phyloP scores from a whole-genome alignment of 2,113 vertebrate species.

The Carassius auratus region DNA sequence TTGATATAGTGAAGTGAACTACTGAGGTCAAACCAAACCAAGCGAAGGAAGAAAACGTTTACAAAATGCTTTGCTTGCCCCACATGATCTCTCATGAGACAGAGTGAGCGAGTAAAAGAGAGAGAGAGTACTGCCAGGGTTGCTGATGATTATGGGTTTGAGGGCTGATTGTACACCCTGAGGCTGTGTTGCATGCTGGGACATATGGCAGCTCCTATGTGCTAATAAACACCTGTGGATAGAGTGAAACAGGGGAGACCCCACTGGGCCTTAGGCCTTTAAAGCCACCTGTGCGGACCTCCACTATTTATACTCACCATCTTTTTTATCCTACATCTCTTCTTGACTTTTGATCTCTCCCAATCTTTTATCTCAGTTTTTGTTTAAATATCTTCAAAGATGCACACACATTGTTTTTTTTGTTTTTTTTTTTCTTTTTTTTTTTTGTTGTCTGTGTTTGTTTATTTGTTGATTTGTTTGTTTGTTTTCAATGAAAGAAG shows the following conservation, averaged over 20 bases:
- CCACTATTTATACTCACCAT: constrained; percentile 64
- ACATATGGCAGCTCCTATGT: constrained; percentile 82
- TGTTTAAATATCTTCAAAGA: background rate
- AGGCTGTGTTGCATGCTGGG: constrained; percentile 69
- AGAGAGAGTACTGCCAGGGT: constrained; percentile 62
- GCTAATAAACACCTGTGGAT: constrained; percentile 83
- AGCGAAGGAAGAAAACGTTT: constrained; percentile 57
- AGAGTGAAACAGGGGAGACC: constrained; percentile 64
- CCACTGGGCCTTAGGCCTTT: constrained; percentile 39
- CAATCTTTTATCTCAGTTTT: background rate
- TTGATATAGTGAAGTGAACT: constrained; percentile 15
- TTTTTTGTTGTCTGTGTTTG: background rate
- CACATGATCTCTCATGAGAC: constrained; percentile 43
- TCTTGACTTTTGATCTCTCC: background rate
- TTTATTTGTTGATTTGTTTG: background rate
- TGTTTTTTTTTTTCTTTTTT: no score
- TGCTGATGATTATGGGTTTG: constrained; percentile 74
- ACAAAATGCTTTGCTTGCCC: constrained; percentile 61
- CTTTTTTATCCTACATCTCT: constrained; percentile 16
- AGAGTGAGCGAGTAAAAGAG: constrained; percentile 48
- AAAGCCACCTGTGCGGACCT: constrained; percentile 76
- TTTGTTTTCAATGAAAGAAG: no score
- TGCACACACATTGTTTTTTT: background rate
- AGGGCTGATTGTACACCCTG: constrained; percentile 76
- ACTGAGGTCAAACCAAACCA: constrained; percentile 61